Percentiles rank a stretch among this genome's conserved stretches.
Evolutionary conservation across 2,797 vertebrate species (phyloP).

Genomic region (Leuciscus waleckii): DNA sequence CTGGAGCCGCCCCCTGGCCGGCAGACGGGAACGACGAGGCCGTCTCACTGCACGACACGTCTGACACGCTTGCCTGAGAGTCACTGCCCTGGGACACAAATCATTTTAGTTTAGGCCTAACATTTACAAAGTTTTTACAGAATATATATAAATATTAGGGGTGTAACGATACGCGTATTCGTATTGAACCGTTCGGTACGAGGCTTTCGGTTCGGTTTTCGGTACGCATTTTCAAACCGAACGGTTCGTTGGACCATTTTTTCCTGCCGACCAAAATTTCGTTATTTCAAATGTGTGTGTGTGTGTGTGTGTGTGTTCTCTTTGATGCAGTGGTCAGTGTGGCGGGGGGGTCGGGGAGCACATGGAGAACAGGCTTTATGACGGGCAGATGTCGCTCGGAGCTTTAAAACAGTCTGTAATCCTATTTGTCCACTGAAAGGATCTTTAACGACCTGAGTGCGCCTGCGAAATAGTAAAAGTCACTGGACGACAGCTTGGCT

Average conservation of each 20-base stretch:
- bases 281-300: background rate
- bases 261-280: too few relatives aligned
- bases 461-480: constrained; percentile 55
- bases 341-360: constrained; percentile 45
- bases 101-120: background rate
- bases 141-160: background rate
- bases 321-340: constrained; percentile 15
- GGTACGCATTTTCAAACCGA: too few relatives aligned
- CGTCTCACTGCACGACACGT: constrained; percentile 92
- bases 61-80: constrained; percentile 93
- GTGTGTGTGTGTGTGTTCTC: background rate
- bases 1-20: constrained; percentile 88
- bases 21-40: constrained; percentile 95
- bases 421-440: constrained; percentile 76
- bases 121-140: background rate
- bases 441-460: constrained; percentile 72
- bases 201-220: too few relatives aligned
- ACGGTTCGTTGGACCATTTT: too few relatives aligned
- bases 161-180: too few relatives aligned
- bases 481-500: constrained; percentile 55
- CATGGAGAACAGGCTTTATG: constrained; percentile 48
- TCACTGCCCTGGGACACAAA: constrained; percentile 85
- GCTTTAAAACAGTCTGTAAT: constrained; percentile 62
- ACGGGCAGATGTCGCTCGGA: constrained; percentile 73
- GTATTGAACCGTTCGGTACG: too few relatives aligned